Evolutionary conservation across 2,113 vertebrate species (phyloP).

Genomic region (Sisor rabdophorus): DNA sequence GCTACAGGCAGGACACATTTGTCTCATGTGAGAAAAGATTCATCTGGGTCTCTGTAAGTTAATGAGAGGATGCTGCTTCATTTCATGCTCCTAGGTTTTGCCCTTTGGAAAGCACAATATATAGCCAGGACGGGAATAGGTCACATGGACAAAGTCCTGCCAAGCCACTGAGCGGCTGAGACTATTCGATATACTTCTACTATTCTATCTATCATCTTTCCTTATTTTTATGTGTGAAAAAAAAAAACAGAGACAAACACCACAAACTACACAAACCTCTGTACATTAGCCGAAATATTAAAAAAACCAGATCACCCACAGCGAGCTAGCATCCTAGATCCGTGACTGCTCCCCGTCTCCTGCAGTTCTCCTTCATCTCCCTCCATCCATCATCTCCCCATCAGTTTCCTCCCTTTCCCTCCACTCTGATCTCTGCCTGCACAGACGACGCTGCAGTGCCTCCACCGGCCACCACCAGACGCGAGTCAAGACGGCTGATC

Average conservation of each 20-base stretch:
- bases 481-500: slow-evolving; percentile 27
- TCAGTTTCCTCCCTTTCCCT: slow-evolving; percentile 33
- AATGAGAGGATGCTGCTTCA: slow-evolving; percentile 36
- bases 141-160: slow-evolving; percentile 23
- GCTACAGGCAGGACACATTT: slow-evolving; percentile 51
- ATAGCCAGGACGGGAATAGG: slow-evolving; percentile 16
- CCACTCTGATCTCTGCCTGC: slow-evolving; percentile 31
- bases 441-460: slow-evolving; percentile 23
- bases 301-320: slow-evolving; percentile 37
- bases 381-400: slow-evolving; percentile 45
- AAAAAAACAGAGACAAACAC: slow-evolving; percentile 8
- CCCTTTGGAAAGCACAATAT: slow-evolving; percentile 43
- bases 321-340: slow-evolving; percentile 37
- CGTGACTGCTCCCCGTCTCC: slow-evolving; percentile 27
- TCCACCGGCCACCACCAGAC: slow-evolving; percentile 16
- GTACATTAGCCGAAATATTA: slow-evolving; percentile 26
- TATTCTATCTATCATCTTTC: not conserved
- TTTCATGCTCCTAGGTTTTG: slow-evolving; percentile 53
- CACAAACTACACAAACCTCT: not conserved
- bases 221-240: not conserved
- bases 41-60: slow-evolving; percentile 3
- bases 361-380: slow-evolving; percentile 37
- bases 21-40: slow-evolving; percentile 6
- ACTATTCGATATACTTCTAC: not conserved
- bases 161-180: slow-evolving; percentile 5